Evolutionary conservation across 2,797 vertebrate species (phyloP).

Genomic region (Alcedo quadribrachys): DNA sequence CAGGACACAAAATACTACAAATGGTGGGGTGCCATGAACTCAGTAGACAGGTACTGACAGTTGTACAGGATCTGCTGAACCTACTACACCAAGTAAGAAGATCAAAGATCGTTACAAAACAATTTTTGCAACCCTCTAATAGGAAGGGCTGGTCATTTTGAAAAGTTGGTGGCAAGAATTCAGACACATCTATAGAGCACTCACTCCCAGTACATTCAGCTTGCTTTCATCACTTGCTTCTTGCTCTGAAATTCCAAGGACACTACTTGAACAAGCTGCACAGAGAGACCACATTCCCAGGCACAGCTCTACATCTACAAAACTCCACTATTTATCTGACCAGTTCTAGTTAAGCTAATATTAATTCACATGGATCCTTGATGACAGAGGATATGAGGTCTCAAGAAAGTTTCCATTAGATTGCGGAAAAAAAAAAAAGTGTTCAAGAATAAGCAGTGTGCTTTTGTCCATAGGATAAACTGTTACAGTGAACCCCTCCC

Average conservation of each 20-base stretch:
- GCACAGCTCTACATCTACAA: neutral
- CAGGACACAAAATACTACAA: neutral
- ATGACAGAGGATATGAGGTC: neutral
- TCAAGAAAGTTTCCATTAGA: neutral
- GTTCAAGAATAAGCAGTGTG: no score
- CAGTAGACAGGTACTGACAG: no score
- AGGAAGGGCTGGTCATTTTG: neutral
- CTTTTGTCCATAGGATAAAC: no score
- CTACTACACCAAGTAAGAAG: no score
- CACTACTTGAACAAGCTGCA: neutral
- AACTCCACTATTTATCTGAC: neutral
- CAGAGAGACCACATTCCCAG: neutral
- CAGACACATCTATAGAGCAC: neutral
- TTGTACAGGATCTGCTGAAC: no score
- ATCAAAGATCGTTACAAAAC: neutral
- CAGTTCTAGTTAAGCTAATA: neutral
- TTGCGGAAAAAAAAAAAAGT: neutral
- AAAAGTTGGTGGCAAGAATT: neutral
- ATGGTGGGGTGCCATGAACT: no score
- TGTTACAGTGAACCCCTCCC: neutral
- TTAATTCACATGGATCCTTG: neutral
- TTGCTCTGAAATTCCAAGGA: neutral
- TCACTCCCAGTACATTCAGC: neutral
- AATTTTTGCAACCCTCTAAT: neutral
- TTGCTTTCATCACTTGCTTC: neutral